phyloP scores from a whole-genome alignment of 2,113 vertebrate genomes.

The Pampusana beccarii region DNA sequence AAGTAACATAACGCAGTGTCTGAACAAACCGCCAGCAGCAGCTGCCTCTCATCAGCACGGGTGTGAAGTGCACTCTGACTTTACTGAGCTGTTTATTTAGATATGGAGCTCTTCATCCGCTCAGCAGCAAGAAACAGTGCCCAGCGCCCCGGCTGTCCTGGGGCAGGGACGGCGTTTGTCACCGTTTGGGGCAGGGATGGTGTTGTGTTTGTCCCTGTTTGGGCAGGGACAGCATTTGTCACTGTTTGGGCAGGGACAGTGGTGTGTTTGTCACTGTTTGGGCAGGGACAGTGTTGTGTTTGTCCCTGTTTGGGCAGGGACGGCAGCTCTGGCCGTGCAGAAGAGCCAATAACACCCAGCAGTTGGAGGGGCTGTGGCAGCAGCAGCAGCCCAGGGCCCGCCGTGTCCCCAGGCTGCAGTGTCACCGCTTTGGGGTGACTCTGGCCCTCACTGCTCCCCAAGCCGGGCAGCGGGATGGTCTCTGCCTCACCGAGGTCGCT shows the following conservation, averaged over 20 bases:
- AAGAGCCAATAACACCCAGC: too few relatives aligned
- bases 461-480: not conserved
- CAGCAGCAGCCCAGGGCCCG: too few relatives aligned
- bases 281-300: too few relatives aligned
- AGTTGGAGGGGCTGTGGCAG: too few relatives aligned
- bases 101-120: rapidly evolving
- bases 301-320: too few relatives aligned
- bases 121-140: not conserved
- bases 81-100: not conserved
- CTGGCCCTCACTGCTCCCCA: not conserved
- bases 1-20: not conserved
- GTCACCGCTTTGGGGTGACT: not conserved
- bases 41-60: not conserved
- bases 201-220: too few relatives aligned
- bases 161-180: rapidly evolving
- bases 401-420: not conserved
- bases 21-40: not conserved
- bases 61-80: not conserved
- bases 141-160: not conserved
- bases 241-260: too few relatives aligned
- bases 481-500: too few relatives aligned
- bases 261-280: too few relatives aligned
- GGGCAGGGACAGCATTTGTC: too few relatives aligned
- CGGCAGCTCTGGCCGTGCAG: too few relatives aligned
- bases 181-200: not conserved